phyloP scores from a whole-genome alignment of 2,113 vertebrate species.

The Trogon melanurus region DNA sequence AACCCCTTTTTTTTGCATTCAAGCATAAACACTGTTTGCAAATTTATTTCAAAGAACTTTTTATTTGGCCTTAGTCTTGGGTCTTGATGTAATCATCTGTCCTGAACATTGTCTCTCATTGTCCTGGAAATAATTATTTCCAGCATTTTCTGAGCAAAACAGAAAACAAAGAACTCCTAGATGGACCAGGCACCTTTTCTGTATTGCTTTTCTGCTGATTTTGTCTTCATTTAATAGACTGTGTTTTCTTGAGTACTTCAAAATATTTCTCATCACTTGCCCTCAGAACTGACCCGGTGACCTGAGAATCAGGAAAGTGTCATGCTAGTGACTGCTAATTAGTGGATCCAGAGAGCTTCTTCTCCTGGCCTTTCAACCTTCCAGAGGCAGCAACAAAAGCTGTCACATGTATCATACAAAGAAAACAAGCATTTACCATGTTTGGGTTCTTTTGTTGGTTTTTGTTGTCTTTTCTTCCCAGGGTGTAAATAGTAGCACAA shows the following conservation, averaged over 20 bases:
- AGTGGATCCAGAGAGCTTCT: conserved; percentile 74
- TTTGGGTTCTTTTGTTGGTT: neutral
- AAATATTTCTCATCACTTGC: conserved; percentile 65
- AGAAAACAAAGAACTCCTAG: neutral
- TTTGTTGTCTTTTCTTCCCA: neutral
- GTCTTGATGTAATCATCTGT: neutral
- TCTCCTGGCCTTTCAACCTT: conserved; percentile 78
- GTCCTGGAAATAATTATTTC: conserved; percentile 30
- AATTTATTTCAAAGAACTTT: neutral
- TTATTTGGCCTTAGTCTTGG: neutral
- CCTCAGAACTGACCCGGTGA: conserved; percentile 78
- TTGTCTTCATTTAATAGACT: neutral
- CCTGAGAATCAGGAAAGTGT: conserved; percentile 79
- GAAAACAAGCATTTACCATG: conserved; percentile 70
- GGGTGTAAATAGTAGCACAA: conserved; percentile 17
- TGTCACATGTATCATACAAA: conserved; percentile 77
- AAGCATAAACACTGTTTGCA: neutral
- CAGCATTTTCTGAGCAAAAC: neutral
- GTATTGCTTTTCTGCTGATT: neutral
- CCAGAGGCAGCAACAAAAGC: conserved; percentile 58
- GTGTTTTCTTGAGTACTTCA: conserved; percentile 56
- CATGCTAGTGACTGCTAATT: conserved; percentile 87
- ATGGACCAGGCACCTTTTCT: neutral
- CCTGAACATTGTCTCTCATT: neutral
- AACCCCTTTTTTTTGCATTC: neutral